phyloP scores from a whole-genome alignment of 2,888 invertebrate genomes.

The Blastobasis lacticolella region DNA sequence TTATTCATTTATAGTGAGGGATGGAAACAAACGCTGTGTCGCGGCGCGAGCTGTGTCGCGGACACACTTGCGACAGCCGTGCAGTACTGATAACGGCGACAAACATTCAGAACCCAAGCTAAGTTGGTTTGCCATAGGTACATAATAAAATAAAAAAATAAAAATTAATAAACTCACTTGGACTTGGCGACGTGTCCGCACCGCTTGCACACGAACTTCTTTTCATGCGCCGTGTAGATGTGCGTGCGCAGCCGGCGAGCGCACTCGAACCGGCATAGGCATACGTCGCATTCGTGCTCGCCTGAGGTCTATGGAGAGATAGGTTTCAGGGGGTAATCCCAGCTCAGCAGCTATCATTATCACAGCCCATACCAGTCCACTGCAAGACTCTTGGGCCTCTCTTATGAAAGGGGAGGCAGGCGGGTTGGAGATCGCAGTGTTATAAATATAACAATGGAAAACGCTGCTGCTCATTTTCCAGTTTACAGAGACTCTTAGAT shows the following conservation, averaged over 20 bases:
- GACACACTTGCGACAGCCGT: too few relatives aligned
- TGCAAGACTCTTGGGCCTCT: neutral
- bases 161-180: too few relatives aligned
- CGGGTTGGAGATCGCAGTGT: neutral
- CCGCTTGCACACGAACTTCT: slow-evolving; percentile 38
- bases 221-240: slow-evolving; percentile 30
- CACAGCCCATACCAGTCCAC: neutral
- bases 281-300: slow-evolving; percentile 31
- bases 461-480: neutral
- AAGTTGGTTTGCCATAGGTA: too few relatives aligned
- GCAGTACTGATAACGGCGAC: too few relatives aligned
- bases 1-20: too few relatives aligned
- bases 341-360: neutral
- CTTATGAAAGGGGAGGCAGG: neutral
- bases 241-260: slow-evolving; percentile 31
- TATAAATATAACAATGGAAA: neutral
- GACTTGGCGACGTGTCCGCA: slow-evolving; percentile 36
- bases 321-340: neutral
- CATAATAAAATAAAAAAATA: too few relatives aligned
- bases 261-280: slow-evolving; percentile 34
- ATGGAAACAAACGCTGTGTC: too few relatives aligned
- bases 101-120: too few relatives aligned
- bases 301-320: slow-evolving; percentile 29
- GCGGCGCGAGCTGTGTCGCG: too few relatives aligned
- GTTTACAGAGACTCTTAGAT: neutral